Base-by-base conservation (phyloP, 2,797 vertebrate species). In the Epinephelus awoara region DNA sequence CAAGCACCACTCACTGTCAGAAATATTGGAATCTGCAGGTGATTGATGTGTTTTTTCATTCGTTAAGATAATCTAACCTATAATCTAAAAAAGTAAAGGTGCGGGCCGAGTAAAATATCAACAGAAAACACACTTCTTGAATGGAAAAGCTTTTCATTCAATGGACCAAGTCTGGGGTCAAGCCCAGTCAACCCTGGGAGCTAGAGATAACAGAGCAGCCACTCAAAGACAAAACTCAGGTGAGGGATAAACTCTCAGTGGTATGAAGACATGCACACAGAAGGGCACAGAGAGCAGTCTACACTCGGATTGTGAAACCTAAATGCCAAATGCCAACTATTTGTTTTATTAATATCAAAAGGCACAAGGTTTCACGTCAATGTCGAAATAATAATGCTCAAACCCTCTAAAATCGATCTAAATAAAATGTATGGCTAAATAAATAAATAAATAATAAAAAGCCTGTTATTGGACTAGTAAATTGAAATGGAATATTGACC, bases 131-230 rank as follows among this genome's bases (percentile, higher is more conserved):
- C 19, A 64, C n/a, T 69, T 67, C 12, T 56, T 25, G 38, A 71
- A 74, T 34, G 69, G 29, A 77, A 80, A 61, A 57, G 23, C 61
- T 52, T 80, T 80, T 78, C 54, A 40, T 75, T 56, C 55, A n/a
- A 71, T 5, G 40, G 21, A 27, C 46, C 15, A 18, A 71, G 44
- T 29, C 61, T 10, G n/a, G 42, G 85, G 65, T 82, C 72, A 76
- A 72, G 58, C 15, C 71, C 50, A 9, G 59, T 57, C 76, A 52
- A 67, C 73, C 56, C 73, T 17, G 63, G 19, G 49, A 81, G 72
- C 59, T 3, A 0, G 51, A 75, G 79, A 84, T 85, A 85, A 85
- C 76, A 74, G 55, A 54, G 61, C 61, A 66, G 77, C 63, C 46
- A 61, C 18, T 67, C 50, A 62, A 25, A 79, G 40, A 40, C 63